Conservation (phyloP, 2,113 vertebrate genomes). For the Nyctibius bracteatus region DNA sequence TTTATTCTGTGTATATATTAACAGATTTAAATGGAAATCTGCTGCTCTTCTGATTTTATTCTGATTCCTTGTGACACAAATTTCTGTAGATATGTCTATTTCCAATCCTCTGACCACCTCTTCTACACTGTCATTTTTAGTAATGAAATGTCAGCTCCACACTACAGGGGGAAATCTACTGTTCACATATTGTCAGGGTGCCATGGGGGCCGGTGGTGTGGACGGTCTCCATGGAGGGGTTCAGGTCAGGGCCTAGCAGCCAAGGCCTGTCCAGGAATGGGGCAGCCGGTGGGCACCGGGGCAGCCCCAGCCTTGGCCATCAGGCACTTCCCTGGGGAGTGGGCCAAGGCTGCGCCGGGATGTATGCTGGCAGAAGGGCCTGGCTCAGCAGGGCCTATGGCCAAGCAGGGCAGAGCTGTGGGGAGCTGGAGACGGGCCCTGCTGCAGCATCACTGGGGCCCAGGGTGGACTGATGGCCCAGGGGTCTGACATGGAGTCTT, state of each 20-base stretch:
- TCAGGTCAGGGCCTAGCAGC: background rate
- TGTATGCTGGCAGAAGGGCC: fast-evolving
- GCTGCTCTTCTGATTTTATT: background rate
- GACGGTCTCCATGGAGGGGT: background rate
- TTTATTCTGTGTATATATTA: background rate
- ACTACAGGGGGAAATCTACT: background rate
- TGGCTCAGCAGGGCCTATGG: background rate
- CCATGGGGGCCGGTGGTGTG: fast-evolving
- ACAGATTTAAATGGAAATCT: constrained; percentile 1
- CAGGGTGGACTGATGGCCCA: fast-evolving
- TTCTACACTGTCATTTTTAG: background rate
- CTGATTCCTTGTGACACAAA: background rate
- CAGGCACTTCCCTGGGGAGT: no score
- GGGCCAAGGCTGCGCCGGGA: no score
- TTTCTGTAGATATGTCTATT: background rate
- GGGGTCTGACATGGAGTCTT: background rate
- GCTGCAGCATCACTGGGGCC: fast-evolving
- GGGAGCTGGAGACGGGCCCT: background rate
- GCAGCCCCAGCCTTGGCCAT: no score
- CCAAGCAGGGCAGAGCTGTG: no score
- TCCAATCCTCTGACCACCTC: background rate
- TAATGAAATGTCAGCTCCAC: background rate
- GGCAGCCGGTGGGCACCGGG: no score
- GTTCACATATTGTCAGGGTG: background rate
- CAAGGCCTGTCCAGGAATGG: background rate